These are phyloP conservation scores for Drosophila nasuta DNA, from an alignment of 1,140 invertebrate genomes.

Conservation along the genomic window DNA sequence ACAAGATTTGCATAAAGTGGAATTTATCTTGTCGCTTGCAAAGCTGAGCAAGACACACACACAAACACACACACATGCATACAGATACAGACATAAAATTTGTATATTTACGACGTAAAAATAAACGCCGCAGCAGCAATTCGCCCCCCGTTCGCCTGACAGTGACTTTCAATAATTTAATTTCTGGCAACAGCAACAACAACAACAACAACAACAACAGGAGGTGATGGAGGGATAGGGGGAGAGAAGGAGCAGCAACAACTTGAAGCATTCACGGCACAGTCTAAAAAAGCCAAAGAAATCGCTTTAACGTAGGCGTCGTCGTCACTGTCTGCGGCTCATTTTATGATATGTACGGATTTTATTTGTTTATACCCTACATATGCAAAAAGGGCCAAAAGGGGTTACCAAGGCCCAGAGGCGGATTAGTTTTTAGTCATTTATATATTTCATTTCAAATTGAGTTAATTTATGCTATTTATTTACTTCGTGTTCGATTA, in stretches of 20 bases:
- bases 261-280: slow-evolving; percentile 24
- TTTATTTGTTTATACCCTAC: slow-evolving; percentile 38
- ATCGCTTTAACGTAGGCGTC: slow-evolving; percentile 45
- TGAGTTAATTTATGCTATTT: no score
- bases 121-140: slow-evolving; percentile 57
- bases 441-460: no score
- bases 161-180: slow-evolving; percentile 81
- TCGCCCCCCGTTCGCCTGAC: slow-evolving; percentile 46
- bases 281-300: slow-evolving; percentile 51
- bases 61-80: slow-evolving; percentile 6
- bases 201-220: slow-evolving; percentile 36
- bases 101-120: slow-evolving; percentile 83
- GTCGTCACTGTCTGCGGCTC: slow-evolving; percentile 11
- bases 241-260: slow-evolving; percentile 22
- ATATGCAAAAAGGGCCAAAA: background rate
- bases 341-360: slow-evolving; percentile 36
- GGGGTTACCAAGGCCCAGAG: slow-evolving; percentile 4
- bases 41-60: slow-evolving; percentile 31
- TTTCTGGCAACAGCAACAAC: slow-evolving; percentile 62
- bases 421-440: background rate
- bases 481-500: no score
- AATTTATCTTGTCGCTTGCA: slow-evolving; percentile 66
- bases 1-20: slow-evolving; percentile 82
- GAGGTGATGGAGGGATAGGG: slow-evolving; percentile 8
- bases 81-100: slow-evolving; percentile 67